Conservation (phyloP, 2,888 invertebrate species). For the Odontomyia ornata region DNA sequence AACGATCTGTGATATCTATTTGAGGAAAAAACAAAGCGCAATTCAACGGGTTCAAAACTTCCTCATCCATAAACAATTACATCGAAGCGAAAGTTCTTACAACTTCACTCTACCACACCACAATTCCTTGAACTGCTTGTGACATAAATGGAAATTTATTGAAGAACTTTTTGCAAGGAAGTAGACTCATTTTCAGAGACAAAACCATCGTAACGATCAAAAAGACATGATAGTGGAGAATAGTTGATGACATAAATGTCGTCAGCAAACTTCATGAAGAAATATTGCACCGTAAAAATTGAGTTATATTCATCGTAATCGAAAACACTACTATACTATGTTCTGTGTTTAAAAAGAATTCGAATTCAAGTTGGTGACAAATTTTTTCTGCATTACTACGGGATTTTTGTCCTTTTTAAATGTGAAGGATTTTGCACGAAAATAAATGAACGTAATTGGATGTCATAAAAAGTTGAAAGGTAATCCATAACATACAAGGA, state of each 20-base stretch:
- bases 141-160: conserved; percentile 35
- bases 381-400: background rate
- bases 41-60: background rate
- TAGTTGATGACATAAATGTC: background rate
- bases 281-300: background rate
- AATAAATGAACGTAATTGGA: background rate
- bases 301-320: background rate
- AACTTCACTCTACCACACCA: background rate
- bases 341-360: background rate
- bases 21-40: background rate
- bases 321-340: background rate
- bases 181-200: background rate
- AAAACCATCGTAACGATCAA: background rate
- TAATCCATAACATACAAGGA: background rate
- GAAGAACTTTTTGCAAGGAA: conserved; percentile 1
- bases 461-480: background rate
- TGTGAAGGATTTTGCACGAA: background rate
- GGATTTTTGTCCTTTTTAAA: background rate
- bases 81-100: background rate
- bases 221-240: background rate
- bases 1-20: background rate
- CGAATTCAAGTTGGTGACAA: background rate
- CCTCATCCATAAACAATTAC: background rate
- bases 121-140: background rate
- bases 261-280: background rate